Evolutionary conservation across 2,113 vertebrate species (phyloP).

Genomic region (Dasyornis broadbenti): DNA sequence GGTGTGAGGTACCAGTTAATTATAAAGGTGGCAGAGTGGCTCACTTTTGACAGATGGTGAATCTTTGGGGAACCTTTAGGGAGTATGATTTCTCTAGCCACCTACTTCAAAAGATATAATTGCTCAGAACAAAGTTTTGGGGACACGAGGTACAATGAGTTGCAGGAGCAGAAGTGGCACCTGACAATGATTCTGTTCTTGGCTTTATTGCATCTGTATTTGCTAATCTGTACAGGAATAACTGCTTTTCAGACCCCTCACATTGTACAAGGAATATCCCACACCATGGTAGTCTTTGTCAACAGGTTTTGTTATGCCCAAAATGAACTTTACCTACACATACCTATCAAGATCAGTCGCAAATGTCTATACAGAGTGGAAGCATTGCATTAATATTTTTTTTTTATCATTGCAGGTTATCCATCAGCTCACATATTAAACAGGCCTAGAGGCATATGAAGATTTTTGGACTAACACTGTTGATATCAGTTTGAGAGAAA

Average conservation of each 20-base stretch:
- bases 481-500: not conserved
- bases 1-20: conserved; percentile 73
- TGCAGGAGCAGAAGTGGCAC: not conserved
- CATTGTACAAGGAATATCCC: not conserved
- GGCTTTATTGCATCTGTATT: not conserved
- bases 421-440: not conserved
- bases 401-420: not conserved
- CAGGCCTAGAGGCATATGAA: not conserved
- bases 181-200: not conserved
- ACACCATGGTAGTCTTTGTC: not conserved
- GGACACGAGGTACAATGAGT: not conserved
- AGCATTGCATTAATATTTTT: not conserved
- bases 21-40: conserved; percentile 73
- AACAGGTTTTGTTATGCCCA: not conserved
- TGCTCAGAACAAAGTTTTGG: conserved; percentile 9
- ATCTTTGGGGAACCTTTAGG: conserved; percentile 66
- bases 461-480: not conserved
- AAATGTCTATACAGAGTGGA: not conserved
- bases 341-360: not conserved
- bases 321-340: not conserved
- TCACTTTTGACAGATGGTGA: conserved; percentile 75
- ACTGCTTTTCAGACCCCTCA: not conserved
- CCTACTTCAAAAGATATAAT: conserved; percentile 61
- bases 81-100: conserved; percentile 51
- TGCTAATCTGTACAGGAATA: not conserved